Evolutionary conservation across 2,113 vertebrate species (phyloP).

Genomic region (Silurus meridionalis): DNA sequence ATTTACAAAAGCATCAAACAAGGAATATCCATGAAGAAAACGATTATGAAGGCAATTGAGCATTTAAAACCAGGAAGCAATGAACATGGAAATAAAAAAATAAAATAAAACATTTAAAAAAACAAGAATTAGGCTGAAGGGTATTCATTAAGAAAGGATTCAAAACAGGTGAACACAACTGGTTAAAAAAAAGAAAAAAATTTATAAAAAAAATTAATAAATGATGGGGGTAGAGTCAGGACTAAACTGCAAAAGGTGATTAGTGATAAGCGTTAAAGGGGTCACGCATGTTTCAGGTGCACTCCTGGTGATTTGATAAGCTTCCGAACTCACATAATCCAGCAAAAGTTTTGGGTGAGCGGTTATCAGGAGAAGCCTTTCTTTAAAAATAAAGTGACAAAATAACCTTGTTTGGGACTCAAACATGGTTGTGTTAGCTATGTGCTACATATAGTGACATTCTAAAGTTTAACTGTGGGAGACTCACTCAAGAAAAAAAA

Average conservation of each 20-base stretch:
- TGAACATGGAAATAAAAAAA: neutral
- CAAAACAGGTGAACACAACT: neutral
- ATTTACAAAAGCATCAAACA: neutral
- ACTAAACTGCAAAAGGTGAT: neutral
- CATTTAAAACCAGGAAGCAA: neutral
- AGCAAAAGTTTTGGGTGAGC: neutral
- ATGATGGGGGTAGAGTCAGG: neutral
- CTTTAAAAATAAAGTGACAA: neutral
- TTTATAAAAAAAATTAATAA: neutral
- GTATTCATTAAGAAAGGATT: neutral
- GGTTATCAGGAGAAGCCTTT: neutral
- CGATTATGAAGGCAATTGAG: neutral
- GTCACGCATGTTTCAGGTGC: neutral
- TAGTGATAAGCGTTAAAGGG: neutral
- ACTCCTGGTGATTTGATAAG: neutral
- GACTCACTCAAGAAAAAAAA: neutral
- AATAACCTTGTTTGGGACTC: neutral
- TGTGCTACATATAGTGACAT: neutral
- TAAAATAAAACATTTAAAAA: too few species aligned
- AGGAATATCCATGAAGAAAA: neutral
- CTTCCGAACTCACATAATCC: neutral
- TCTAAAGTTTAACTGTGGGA: neutral
- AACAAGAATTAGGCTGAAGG: neutral
- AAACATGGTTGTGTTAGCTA: neutral
- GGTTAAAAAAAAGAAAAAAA: too few species aligned